Percentiles rank a stretch among this genome's conserved stretches.
phyloP scores from a whole-genome alignment of 1,140 invertebrate genomes.

The Idris sp. region DNA sequence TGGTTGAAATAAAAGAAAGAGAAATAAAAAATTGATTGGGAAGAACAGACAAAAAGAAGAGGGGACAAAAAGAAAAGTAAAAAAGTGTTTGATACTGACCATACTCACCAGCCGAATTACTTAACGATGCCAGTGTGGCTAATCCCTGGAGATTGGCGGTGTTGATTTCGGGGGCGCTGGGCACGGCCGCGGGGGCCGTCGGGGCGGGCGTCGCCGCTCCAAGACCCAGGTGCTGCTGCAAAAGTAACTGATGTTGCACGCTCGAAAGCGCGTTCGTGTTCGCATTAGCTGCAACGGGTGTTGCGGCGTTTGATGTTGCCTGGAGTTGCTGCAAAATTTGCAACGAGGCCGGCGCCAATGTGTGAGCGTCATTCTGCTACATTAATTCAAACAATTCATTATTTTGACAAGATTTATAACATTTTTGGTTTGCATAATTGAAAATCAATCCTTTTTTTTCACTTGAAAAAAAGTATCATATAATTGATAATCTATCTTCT shows the following conservation, averaged over 20 bases:
- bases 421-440: too few relatives aligned
- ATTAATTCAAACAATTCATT: conserved; percentile 8
- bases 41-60: neutral
- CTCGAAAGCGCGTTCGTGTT: conserved; percentile 73
- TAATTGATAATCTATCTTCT: too few relatives aligned
- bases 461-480: too few relatives aligned
- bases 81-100: conserved; percentile 69
- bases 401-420: too few relatives aligned
- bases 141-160: conserved; percentile 81
- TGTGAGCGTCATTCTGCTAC: conserved; percentile 80
- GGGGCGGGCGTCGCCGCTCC: conserved; percentile 74
- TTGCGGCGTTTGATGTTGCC: conserved; percentile 81
- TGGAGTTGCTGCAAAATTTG: conserved; percentile 88
- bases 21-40: too few relatives aligned
- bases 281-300: conserved; percentile 69
- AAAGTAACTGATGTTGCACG: conserved; percentile 77
- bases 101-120: conserved; percentile 75
- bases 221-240: conserved; percentile 85
- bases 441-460: too few relatives aligned
- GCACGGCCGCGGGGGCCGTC: conserved; percentile 69
- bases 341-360: conserved; percentile 83
- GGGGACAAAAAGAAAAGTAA: conserved; percentile 11
- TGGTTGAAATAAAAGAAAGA: too few relatives aligned
- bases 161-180: conserved; percentile 78
- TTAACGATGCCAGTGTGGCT: conserved; percentile 80